Percentiles rank a stretch among this genome's conserved stretches.
Conservation (phyloP, 2,888 invertebrate genomes). For the Lumbricus terrestris region DNA sequence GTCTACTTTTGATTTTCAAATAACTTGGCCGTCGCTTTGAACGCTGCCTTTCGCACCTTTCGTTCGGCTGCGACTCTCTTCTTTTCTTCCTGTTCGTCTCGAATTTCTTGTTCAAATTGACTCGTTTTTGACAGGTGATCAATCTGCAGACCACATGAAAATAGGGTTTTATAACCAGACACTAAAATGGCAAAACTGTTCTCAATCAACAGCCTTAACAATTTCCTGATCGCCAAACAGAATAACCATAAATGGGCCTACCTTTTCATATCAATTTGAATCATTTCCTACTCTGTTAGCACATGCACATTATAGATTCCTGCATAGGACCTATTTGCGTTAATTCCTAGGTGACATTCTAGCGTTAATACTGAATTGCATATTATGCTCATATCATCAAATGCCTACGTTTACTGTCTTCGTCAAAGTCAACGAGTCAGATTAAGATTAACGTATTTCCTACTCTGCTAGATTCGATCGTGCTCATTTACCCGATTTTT, state of each 20-base stretch:
- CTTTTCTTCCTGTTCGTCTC: slow-evolving; percentile 85
- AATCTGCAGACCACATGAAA: slow-evolving; percentile 65
- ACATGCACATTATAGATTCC: too few species aligned
- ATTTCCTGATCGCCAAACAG: too few species aligned
- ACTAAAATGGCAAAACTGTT: too few species aligned
- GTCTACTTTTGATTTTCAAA: background rate
- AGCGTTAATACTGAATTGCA: background rate
- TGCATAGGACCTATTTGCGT: too few species aligned
- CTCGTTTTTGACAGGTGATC: slow-evolving; percentile 78
- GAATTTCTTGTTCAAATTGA: slow-evolving; percentile 89
- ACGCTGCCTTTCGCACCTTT: slow-evolving; percentile 76
- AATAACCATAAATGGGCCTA: too few species aligned
- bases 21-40: slow-evolving; percentile 77
- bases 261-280: too few species aligned
- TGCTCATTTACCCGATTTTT: too few species aligned
- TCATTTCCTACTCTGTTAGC: too few species aligned
- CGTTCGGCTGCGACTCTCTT: slow-evolving; percentile 80
- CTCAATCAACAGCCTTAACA: too few species aligned
- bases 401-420: background rate
- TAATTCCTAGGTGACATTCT: background rate
- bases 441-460: background rate
- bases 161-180: background rate
- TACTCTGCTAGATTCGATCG: too few species aligned
- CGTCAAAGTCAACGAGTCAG: background rate
- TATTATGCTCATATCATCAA: too few species aligned